These are phyloP conservation scores for Onthophagus taurus DNA, from an alignment of 1,140 invertebrate species.

Conservation along the genomic window DNA sequence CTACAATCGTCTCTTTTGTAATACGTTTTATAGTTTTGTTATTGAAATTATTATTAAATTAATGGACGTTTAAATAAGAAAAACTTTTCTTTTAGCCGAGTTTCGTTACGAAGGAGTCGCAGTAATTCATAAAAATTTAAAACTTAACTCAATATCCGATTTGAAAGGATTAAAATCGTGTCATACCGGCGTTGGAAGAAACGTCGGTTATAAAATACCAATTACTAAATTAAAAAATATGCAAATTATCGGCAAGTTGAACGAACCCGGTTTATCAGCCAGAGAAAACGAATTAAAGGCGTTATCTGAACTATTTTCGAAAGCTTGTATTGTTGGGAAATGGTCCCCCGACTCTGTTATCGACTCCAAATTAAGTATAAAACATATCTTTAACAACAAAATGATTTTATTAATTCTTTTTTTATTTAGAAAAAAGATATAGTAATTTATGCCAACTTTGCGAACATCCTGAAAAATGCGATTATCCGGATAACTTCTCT, in stretches of 20 bases:
- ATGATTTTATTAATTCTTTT: background rate
- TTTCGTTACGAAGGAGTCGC: constrained; percentile 72
- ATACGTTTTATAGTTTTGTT: too few species aligned
- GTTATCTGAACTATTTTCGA: constrained; percentile 58
- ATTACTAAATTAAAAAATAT: constrained; percentile 62
- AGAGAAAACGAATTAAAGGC: constrained; percentile 67
- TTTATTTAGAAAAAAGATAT: constrained; percentile 54
- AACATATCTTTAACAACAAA: background rate
- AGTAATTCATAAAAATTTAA: constrained; percentile 57
- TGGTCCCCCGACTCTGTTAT: constrained; percentile 68
- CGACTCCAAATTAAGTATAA: constrained; percentile 55
- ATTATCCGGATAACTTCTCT: constrained; percentile 72
- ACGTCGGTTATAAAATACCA: constrained; percentile 69
- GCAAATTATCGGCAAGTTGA: constrained; percentile 53
- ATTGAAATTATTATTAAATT: too few species aligned
- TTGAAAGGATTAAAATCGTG: constrained; percentile 65
- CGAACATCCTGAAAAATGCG: constrained; percentile 59
- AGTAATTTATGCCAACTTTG: constrained; percentile 63
- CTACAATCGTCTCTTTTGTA: too few species aligned
- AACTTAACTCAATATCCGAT: constrained; percentile 46
- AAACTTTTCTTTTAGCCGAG: too few species aligned
- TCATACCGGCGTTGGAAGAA: constrained; percentile 68
- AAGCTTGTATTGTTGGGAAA: constrained; percentile 68
- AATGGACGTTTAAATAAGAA: too few species aligned
- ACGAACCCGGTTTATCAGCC: constrained; percentile 55